phyloP scores from a whole-genome alignment of 2,113 vertebrate genomes.

The Cardinalis cardinalis region DNA sequence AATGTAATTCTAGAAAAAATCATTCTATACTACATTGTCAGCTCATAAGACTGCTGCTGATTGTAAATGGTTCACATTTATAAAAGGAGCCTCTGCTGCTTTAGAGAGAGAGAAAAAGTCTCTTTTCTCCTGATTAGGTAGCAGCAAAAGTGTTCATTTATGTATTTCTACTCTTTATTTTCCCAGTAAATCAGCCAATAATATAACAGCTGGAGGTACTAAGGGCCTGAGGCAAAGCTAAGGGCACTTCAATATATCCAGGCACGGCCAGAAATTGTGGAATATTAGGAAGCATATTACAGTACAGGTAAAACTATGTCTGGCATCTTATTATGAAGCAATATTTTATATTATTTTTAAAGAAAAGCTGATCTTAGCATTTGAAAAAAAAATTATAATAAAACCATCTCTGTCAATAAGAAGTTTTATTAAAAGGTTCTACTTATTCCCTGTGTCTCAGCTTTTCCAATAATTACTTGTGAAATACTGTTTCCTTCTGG shows the following conservation, averaged over 20 bases:
- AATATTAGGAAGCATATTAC: constrained; percentile 23
- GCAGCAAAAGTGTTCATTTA: constrained; percentile 70
- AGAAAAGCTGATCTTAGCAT: not conserved
- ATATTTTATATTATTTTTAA: constrained; percentile 27
- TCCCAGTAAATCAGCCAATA: constrained; percentile 70
- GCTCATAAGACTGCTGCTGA: constrained; percentile 31
- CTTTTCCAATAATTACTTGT: constrained; percentile 5
- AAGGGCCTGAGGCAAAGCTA: constrained; percentile 70
- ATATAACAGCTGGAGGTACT: constrained; percentile 71
- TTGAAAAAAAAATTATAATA: not conserved
- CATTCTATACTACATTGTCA: constrained; percentile 18
- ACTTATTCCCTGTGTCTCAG: not conserved
- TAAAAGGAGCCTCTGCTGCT: constrained; percentile 27
- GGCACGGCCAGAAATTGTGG: constrained; percentile 30
- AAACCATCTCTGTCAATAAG: not conserved
- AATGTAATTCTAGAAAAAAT: constrained; percentile 40
- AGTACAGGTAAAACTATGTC: constrained; percentile 37
- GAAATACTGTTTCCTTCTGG: constrained; percentile 14
- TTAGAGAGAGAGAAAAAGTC: constrained; percentile 49
- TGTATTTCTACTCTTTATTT: constrained; percentile 71
- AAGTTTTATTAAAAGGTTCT: not conserved
- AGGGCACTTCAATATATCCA: constrained; percentile 64
- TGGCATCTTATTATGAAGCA: constrained; percentile 40
- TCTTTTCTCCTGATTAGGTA: constrained; percentile 68
- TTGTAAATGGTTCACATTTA: constrained; percentile 2